phyloP scores from a whole-genome alignment of 2,113 vertebrate species.

The Calyptommatus sinebrachiatus region DNA sequence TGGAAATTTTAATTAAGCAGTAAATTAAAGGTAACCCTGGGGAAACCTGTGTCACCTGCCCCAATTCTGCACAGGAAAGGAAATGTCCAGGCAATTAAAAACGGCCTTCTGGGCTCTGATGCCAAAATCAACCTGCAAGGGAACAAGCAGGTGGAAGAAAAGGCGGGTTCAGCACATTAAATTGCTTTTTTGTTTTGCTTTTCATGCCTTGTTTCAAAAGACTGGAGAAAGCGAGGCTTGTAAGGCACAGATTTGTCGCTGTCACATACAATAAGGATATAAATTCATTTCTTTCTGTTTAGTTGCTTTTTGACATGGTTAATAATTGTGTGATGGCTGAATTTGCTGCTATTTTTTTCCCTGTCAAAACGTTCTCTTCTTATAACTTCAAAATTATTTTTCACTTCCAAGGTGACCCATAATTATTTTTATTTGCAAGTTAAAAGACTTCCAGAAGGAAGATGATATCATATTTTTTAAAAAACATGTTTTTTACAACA shows the following conservation, averaged over 20 bases:
- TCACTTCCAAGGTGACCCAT: constrained; percentile 15
- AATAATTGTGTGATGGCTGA: accelerated
- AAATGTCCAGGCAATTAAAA: background rate
- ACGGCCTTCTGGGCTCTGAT: background rate
- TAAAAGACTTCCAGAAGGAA: constrained; percentile 21
- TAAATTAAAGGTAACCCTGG: background rate
- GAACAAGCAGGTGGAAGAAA: background rate
- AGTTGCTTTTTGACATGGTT: background rate
- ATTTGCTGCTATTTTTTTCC: background rate
- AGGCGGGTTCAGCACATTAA: background rate
- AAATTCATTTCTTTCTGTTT: background rate
- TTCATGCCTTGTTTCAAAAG: background rate
- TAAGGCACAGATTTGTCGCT: background rate
- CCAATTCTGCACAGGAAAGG: background rate
- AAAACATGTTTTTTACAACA: background rate
- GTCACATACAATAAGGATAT: background rate
- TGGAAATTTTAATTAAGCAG: no score
- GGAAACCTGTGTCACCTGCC: background rate
- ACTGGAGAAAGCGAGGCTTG: background rate
- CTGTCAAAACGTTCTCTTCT: constrained; percentile 11
- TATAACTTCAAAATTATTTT: constrained; percentile 36
- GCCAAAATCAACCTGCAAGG: background rate
- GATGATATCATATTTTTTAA: background rate
- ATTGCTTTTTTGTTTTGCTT: background rate
- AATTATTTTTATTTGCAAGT: constrained; percentile 36